Base-by-base conservation (phyloP, 2,113 vertebrate species). In the Prochilodus magdalenae region DNA sequence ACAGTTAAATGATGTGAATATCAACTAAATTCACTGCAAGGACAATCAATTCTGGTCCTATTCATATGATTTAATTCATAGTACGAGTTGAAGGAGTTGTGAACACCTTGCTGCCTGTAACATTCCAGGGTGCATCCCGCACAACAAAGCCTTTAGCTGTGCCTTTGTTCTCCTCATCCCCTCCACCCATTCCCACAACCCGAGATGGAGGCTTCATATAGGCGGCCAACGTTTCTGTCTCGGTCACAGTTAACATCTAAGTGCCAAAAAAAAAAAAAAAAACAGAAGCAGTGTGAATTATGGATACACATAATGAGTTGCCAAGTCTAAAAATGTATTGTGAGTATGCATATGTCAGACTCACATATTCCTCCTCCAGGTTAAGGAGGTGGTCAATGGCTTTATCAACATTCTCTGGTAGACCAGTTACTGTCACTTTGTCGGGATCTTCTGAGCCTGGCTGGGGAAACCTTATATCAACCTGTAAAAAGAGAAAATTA, bases 351-450 rank as follows among this genome's bases (percentile, higher is more conserved):
- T 27, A 36, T 36, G 14, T 0, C 13, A 91, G n/a, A n/a, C 94
- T 94, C 87, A 95, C 95, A 74, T 95, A 95, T 93, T 95, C 94
- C 85, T 95, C 95, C 83, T 95, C 95, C 89, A 95, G 85, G 88
- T 95, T 95, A 69, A 95, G 94, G 57, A 95, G 90, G 87, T 95
- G 93, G 81, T 96, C 93, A 6, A 95, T 91, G 79, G 94, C 94
- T 20, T 94, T 93, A 73, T 95, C 94, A 0, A 95, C 93, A 0
- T 92, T 93, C 77, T 94, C 95, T 0, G 95, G 95, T 33, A 95
- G 92, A 0, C 95, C 95, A 0, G 89, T 94, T 70, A 96, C 93
- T 0, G 93, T 94, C 86, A 96, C 95, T 79, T 92, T 93, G 86
- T 94, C 93, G 0, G 94, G 95, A 77, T 95, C 93, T 1, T 94